Base-by-base conservation (phyloP, 2,113 vertebrate species). In the Psittacara wagleri region DNA sequence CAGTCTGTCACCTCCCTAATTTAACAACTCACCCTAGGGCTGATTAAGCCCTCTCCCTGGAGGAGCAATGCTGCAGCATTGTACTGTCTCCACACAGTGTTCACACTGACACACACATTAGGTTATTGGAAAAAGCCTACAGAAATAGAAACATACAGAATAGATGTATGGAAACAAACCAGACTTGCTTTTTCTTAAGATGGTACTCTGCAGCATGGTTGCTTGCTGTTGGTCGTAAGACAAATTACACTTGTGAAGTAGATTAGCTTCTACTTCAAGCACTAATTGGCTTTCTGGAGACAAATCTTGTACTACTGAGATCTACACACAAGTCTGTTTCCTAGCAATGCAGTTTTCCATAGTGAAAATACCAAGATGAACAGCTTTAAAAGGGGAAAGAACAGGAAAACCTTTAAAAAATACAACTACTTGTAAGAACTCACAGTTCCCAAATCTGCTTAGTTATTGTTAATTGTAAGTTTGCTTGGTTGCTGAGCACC, bases 201-300 rank as follows among this genome's bases (percentile, higher is more conserved):
- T 35, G 43, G 39, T 31, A 11, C 35, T 88, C 46, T 72, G 61
- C 51, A 70, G 51, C 4, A 3, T 63, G 59, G 46, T 29, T 70
- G 27, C 52, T 66, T 73, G 62, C 24, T 88, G 62, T 52, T 57
- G 59, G 51, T 83, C 44, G 2, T 72, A 90, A 90, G 55, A 52
- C 64, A 84, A 90, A 88, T 74, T 28, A 81, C 24, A 51, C 22
- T 57, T 62, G 52, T 64, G 75, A 80, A 88, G 90, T 15, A 81
- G 54, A 91, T 91, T 55, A 91, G 33, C 73, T 84, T 75, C 73
- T 88, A 33, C 61, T 84, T 81, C 77, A 89, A 91, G 61, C 55
- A 39, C 77, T 91, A 94, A 96, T 35, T 81, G 62, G 80, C 64
- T 92, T 88, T 94, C 83, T 72, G 52, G 86, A 84, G 83, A 81